A percentile compares a stretch with the other conserved stretches of the same genome.
phyloP scores from a whole-genome alignment of 2,113 vertebrate species.

The Menidia beryllina region DNA sequence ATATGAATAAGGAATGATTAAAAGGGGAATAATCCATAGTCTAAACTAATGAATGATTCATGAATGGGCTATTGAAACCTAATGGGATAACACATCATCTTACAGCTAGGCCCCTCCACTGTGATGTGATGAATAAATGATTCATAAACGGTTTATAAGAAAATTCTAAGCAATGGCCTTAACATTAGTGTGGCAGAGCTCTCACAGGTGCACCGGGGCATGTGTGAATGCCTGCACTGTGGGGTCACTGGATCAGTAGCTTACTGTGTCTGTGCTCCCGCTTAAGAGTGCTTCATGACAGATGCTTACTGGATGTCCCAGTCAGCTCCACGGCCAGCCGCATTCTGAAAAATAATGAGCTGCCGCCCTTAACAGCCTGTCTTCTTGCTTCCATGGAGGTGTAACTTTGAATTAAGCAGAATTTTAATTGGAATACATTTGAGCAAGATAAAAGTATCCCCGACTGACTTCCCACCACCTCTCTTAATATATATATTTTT shows the following conservation, averaged over 20 bases:
- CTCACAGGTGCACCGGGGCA: constrained; percentile 58
- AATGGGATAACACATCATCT: constrained; percentile 70
- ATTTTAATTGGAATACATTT: constrained; percentile 62
- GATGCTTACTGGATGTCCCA: constrained; percentile 77
- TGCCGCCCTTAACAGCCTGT: constrained; percentile 55
- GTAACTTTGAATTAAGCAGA: constrained; percentile 59
- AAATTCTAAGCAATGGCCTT: constrained; percentile 54
- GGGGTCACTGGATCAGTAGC: constrained; percentile 72
- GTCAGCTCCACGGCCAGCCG: constrained; percentile 53
- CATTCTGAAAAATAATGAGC: constrained; percentile 68
- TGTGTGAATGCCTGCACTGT: constrained; percentile 68
- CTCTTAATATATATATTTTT: constrained; percentile 22
- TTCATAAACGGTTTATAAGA: constrained; percentile 63
- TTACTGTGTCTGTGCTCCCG: constrained; percentile 62
- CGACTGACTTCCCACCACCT: constrained; percentile 12
- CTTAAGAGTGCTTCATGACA: constrained; percentile 66
- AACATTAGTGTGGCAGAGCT: constrained; percentile 39
- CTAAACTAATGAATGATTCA: constrained; percentile 76
- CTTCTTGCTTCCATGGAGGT: constrained; percentile 49
- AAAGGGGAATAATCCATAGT: constrained; percentile 59
- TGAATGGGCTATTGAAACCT: constrained; percentile 75
- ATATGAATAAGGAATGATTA: constrained; percentile 64
- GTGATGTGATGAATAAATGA: constrained; percentile 63
- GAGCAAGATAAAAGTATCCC: constrained; percentile 38
- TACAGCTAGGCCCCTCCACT: constrained; percentile 57